Evolutionary conservation across 2,113 vertebrate genomes (phyloP).

Genomic region (Poecile atricapillus): DNA sequence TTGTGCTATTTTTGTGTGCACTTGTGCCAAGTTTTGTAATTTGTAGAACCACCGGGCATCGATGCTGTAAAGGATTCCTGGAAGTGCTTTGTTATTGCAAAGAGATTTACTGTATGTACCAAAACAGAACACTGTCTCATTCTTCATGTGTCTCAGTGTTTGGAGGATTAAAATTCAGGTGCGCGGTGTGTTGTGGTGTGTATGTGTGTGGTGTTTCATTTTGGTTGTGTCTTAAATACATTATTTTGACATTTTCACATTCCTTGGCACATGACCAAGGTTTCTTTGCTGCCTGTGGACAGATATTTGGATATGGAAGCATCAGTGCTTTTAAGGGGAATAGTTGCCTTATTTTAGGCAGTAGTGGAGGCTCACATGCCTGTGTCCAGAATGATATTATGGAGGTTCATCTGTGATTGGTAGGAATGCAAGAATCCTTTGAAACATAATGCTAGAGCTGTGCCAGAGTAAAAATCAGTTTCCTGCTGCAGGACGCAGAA

Average conservation of each 20-base stretch:
- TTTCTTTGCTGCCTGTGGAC: not conserved
- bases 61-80: not conserved
- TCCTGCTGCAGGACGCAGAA: not conserved
- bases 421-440: not conserved
- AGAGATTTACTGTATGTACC: not conserved
- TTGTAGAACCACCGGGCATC: not conserved
- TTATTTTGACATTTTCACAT: not conserved
- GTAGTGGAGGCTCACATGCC: not conserved
- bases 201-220: not conserved
- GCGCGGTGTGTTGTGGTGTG: not conserved
- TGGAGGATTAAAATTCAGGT: not conserved
- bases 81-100: not conserved
- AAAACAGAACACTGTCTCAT: not conserved
- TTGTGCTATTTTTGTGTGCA: not conserved
- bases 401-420: not conserved
- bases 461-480: not conserved
- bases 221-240: not conserved
- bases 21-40: not conserved
- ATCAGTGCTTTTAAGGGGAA: not conserved
- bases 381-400: not conserved
- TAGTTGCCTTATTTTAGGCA: not conserved
- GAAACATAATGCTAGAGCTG: rapidly evolving
- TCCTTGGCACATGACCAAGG: not conserved
- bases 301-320: not conserved
- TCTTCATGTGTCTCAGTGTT: not conserved